Evolutionary conservation across 1,140 invertebrate species (phyloP).

Genomic region (Orius insidiosus): DNA sequence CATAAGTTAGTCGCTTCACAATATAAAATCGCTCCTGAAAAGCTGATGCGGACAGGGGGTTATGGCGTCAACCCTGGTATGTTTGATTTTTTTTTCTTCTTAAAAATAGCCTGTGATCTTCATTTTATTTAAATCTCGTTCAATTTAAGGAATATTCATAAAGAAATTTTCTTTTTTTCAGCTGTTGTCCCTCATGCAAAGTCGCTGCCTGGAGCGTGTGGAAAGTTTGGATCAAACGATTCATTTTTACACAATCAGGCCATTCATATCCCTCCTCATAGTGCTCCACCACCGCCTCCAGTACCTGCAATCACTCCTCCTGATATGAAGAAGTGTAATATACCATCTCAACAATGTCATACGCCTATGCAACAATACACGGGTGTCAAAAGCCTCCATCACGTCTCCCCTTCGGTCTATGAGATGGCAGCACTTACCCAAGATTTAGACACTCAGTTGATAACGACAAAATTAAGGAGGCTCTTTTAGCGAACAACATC

Average conservation of each 20-base stretch:
- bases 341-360: constrained; percentile 29
- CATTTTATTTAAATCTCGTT: background rate
- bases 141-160: background rate
- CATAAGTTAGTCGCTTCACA: constrained; percentile 91
- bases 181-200: constrained; percentile 13
- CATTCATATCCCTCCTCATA: constrained; percentile 12
- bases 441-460: constrained; percentile 88
- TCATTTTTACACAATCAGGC: constrained; percentile 9
- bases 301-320: constrained; percentile 26
- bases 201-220: constrained; percentile 11
- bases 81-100: constrained; percentile 23
- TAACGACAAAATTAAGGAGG: constrained; percentile 95
- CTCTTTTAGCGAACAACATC: constrained; percentile 88
- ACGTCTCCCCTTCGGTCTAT: constrained; percentile 73
- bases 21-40: constrained; percentile 93
- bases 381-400: constrained; percentile 49
- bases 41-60: constrained; percentile 83
- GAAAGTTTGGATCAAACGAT: constrained; percentile 13
- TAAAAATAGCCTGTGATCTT: background rate
- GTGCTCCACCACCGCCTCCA: constrained; percentile 25
- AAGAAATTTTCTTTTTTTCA: constrained; percentile 9
- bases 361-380: constrained; percentile 40
- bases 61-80: constrained; percentile 70
- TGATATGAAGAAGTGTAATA: constrained; percentile 16
- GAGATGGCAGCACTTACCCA: constrained; percentile 93